These are phyloP conservation scores for Nerophis lumbriciformis DNA, from an alignment of 2,113 vertebrate genomes.

Conservation along the genomic window DNA sequence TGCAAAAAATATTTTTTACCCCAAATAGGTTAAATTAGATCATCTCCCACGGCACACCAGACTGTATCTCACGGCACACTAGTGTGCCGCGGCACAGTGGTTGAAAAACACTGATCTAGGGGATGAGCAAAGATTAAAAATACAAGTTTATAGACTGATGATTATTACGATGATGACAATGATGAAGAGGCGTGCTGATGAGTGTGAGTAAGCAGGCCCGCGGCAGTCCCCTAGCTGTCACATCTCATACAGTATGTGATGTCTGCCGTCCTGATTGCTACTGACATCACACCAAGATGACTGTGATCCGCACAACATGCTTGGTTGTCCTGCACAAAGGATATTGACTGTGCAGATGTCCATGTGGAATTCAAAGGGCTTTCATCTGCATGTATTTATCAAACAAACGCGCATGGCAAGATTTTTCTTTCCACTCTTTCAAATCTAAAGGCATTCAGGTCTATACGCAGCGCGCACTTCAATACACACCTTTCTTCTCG, in stretches of 20 bases:
- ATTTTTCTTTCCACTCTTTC: neutral
- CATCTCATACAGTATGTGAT: slow-evolving; percentile 64
- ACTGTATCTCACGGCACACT: too few species aligned
- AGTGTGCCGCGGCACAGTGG: too few species aligned
- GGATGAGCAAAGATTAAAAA: slow-evolving; percentile 46
- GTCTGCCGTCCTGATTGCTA: slow-evolving; percentile 64
- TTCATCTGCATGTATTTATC: slow-evolving; percentile 26
- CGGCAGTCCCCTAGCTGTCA: slow-evolving; percentile 65
- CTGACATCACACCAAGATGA: slow-evolving; percentile 66
- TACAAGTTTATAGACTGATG: slow-evolving; percentile 57
- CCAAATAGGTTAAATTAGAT: too few species aligned
- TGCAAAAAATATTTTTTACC: too few species aligned
- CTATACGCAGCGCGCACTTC: neutral
- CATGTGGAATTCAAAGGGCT: slow-evolving; percentile 38
- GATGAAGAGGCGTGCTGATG: slow-evolving; percentile 70
- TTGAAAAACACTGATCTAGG: neutral
- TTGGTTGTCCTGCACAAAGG: slow-evolving; percentile 63
- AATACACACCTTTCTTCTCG: slow-evolving; percentile 89
- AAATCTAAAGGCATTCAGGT: slow-evolving; percentile 5
- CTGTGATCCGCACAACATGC: slow-evolving; percentile 70
- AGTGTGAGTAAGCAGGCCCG: slow-evolving; percentile 68
- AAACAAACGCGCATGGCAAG: slow-evolving; percentile 12
- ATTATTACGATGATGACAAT: slow-evolving; percentile 61
- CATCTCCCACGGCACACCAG: too few species aligned
- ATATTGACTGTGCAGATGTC: slow-evolving; percentile 53